Conservation (phyloP, 2,113 vertebrate genomes). For the Crotalus tigris region DNA sequence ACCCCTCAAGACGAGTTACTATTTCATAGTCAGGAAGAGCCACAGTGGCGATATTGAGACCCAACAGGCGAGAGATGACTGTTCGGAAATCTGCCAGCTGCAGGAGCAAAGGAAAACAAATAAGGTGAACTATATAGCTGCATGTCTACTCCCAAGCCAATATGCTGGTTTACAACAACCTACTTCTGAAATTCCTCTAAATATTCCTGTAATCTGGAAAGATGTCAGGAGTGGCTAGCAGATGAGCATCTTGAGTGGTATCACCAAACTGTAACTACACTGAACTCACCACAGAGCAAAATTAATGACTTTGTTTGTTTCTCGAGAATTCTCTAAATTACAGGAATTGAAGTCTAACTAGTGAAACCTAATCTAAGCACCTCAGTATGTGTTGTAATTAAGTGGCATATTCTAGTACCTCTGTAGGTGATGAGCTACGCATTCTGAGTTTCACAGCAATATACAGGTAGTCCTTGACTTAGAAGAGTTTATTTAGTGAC, state of each 20-base stretch:
- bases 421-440: neutral
- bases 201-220: no score
- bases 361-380: neutral
- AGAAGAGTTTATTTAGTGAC: neutral
- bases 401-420: neutral
- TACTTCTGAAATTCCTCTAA: neutral
- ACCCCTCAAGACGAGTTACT: slow-evolving; percentile 75
- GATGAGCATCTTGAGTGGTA: neutral
- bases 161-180: neutral
- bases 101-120: slow-evolving; percentile 33
- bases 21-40: slow-evolving; percentile 83
- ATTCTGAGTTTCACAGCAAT: neutral
- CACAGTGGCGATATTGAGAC: slow-evolving; percentile 66
- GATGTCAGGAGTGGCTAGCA: neutral
- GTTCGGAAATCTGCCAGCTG: slow-evolving; percentile 84
- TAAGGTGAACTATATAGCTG: neutral
- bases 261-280: no score
- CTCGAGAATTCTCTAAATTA: neutral
- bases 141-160: neutral
- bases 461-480: neutral
- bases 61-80: slow-evolving; percentile 78
- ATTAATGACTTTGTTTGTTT: neutral
- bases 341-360: neutral
- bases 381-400: neutral
- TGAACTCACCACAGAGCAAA: neutral